Evolutionary conservation across 2,113 vertebrate genomes (phyloP).

Genomic region (Cranoglanis bouderius): DNA sequence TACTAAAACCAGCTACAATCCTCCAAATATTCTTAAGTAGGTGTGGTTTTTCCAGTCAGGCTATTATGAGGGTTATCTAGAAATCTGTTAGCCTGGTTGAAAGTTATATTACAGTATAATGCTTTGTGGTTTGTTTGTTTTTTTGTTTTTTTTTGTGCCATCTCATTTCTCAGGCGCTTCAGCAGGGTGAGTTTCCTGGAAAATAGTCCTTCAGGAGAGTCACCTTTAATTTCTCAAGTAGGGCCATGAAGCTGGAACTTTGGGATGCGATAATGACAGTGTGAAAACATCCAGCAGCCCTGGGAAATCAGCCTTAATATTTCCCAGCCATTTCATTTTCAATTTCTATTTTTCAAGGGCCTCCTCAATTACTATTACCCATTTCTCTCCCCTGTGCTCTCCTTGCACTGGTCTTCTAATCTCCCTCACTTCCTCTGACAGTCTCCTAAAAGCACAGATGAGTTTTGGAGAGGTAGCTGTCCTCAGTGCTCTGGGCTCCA

Average conservation of each 20-base stretch:
- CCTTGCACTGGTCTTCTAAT: slow-evolving; percentile 44
- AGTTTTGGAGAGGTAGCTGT: slow-evolving; percentile 41
- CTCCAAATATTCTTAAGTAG: not conserved
- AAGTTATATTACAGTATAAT: not conserved
- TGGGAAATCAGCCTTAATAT: slow-evolving; percentile 33
- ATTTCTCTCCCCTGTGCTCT: slow-evolving; percentile 22
- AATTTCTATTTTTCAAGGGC: slow-evolving; percentile 40
- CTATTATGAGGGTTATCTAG: not conserved
- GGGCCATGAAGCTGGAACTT: not conserved
- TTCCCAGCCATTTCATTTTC: slow-evolving; percentile 40
- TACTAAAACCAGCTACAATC: not conserved
- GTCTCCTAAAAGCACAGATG: slow-evolving; percentile 45
- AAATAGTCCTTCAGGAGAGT: slow-evolving; percentile 29
- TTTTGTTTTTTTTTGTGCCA: not conserved
- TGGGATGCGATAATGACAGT: slow-evolving; percentile 29
- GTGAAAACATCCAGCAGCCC: slow-evolving; percentile 17
- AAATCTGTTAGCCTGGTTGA: not conserved
- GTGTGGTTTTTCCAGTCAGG: not conserved
- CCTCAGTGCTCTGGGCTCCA: slow-evolving; percentile 13
- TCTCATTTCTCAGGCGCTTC: not conserved
- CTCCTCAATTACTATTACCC: slow-evolving; percentile 52
- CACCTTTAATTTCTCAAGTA: slow-evolving; percentile 31
- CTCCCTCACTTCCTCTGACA: slow-evolving; percentile 48
- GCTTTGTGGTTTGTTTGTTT: not conserved
- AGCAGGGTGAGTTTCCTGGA: not conserved